Evolutionary conservation across 1,140 invertebrate genomes (phyloP), one percentile per base, ranked within the genome.

Genomic region (Drosophila elegans): DNA sequence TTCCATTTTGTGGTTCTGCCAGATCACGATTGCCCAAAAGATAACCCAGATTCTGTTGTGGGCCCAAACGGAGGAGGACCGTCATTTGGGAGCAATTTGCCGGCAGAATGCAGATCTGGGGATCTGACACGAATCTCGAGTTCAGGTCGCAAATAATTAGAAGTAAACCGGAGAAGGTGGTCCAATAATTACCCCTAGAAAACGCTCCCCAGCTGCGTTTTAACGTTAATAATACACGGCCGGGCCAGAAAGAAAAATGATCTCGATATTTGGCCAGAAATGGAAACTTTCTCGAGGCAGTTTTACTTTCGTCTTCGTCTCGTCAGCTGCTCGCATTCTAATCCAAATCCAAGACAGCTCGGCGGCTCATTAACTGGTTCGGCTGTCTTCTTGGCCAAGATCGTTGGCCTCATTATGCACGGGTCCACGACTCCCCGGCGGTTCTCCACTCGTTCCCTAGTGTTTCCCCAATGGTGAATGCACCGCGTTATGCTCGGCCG

Each of bases 391-490:
- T 74, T 86, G 67, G 67, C 78, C 74, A 80, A 85, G 81, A 80
- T 62, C 72, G 73, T 77, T 80, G 79, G 77, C 84, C 82, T 71
- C 78, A 88, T 86, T 86, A 86, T 74, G 73, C 74, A 67, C 55
- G 49, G 69, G 64, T 62, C 69, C 59, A 48, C 48, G 62, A 34
- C 78, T 29, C 59, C 57, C 48, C 46, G 49, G 7, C 42, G 55
- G 34, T 62, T 59, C 27, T 60, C 10, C 29, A 44, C 16, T 7
- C 5, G 29, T 32, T 32, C 29, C 29, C 29, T 7, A 6, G 7
- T 6, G 52, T 46, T 53, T 61, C 60, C 55, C 56, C 57, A 56
- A 69, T 69, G 39, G 32, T 82, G 78, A 80, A 75, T 88, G 84
- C 84, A 88, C 53, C 56, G 39, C 63, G 84, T 89, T 84, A 80